These are phyloP conservation scores for Tichodroma muraria DNA, from an alignment of 2,113 vertebrate species.

Conservation along the genomic window DNA sequence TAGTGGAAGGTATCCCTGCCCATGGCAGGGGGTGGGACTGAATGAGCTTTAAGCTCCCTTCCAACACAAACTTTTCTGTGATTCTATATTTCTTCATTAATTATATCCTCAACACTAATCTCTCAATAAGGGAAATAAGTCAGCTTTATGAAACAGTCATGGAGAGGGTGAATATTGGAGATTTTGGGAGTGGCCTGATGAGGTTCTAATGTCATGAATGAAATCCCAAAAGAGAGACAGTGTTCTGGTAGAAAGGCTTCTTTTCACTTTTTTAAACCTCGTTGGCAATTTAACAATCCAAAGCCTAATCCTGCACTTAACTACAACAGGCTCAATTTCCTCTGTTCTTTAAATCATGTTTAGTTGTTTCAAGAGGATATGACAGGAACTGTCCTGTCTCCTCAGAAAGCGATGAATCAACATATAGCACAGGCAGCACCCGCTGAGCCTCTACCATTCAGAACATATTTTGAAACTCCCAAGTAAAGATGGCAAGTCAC, in stretches of 20 bases:
- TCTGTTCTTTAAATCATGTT: not conserved
- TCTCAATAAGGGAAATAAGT: not conserved
- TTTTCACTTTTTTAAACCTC: not conserved
- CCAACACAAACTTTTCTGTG: not conserved
- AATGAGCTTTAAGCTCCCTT: not conserved
- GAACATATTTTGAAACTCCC: not conserved
- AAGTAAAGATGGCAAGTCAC: not conserved
- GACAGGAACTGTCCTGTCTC: not conserved
- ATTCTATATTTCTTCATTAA: not conserved
- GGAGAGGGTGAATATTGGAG: not conserved
- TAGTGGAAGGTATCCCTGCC: not conserved
- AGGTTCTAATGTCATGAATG: not conserved
- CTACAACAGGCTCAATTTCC: not conserved
- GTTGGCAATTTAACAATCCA: not conserved
- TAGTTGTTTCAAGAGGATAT: not conserved
- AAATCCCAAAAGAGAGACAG: not conserved
- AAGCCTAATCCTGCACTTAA: not conserved
- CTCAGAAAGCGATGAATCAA: not conserved
- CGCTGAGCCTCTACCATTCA: not conserved
- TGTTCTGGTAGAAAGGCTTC: not conserved
- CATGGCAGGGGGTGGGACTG: rapidly evolving
- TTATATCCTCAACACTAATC: not conserved
- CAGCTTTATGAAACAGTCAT: not conserved
- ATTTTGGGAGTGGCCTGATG: not conserved
- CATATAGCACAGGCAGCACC: not conserved